Evolutionary conservation across 2,113 vertebrate species (phyloP).

Genomic region (Anhinga rufa): DNA sequence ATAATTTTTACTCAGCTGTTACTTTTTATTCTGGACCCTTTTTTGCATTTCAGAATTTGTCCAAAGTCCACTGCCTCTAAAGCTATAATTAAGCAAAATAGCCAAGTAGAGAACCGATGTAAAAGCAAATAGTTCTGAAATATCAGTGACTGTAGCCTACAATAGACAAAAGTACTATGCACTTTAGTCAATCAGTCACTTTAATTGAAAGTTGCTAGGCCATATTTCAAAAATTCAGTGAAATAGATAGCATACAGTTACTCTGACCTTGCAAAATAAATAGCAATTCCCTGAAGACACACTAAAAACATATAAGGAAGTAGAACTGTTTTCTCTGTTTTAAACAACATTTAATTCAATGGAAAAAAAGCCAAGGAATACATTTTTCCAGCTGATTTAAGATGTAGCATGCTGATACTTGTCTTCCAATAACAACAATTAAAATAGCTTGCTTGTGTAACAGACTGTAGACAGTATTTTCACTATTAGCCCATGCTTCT

Average conservation of each 20-base stretch:
- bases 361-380: slow-evolving; percentile 42
- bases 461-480: background rate
- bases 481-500: background rate
- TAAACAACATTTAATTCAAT: slow-evolving; percentile 30
- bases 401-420: slow-evolving; percentile 38
- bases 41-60: background rate
- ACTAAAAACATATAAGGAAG: slow-evolving; percentile 42
- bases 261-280: slow-evolving; percentile 48
- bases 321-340: slow-evolving; percentile 13
- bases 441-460: slow-evolving; percentile 33
- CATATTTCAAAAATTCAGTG: slow-evolving; percentile 9
- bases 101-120: background rate
- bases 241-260: slow-evolving; percentile 1
- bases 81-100: background rate
- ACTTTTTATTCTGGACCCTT: background rate
- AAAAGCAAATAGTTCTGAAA: background rate
- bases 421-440: slow-evolving; percentile 57
- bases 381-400: slow-evolving; percentile 57
- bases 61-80: background rate
- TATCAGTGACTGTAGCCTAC: background rate
- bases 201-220: background rate
- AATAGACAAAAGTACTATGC: background rate
- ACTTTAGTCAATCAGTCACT: background rate
- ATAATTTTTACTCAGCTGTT: background rate
- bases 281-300: slow-evolving; percentile 30